Evolutionary conservation across 1,140 invertebrate genomes (phyloP), one percentile per base, ranked within the genome.

Genomic region (Macrobrachium nipponense): DNA sequence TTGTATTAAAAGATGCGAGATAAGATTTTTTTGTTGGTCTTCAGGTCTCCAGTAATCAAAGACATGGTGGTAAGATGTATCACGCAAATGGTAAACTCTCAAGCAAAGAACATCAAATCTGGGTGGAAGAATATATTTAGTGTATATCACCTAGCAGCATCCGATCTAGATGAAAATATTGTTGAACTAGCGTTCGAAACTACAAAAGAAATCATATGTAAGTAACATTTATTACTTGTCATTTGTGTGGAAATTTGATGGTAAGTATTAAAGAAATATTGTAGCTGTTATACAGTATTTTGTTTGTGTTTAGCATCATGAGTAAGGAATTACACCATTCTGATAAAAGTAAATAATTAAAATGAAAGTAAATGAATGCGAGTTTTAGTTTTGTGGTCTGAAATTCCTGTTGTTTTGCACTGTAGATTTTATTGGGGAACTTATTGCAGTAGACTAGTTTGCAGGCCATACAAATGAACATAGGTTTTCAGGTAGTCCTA

Each of bases 111-210:
- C 90, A 99, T 99, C 70, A 95, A 96, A 89, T 99, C 98, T 3
- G 99, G 99, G 64, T 99, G 99, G 99, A 99, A 99, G 92, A 99
- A 99, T 91, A 99, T 99, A 87, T 99, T 99, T 90, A 98, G 97
- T 82, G 98, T 99, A n/a, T 99, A 99, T 91, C 98, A 99, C 91
- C 93, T 99, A 86, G 98, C 98, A 7, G 98, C 98, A 2, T 95
- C 97, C 17, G 98, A 99, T 92, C 95, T 96, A 89, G 97, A 99
- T 91, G 96, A 98, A 90, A 95, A 95, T 0, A 98, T 99, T 88
- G 98, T 99, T 1, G 98, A 99, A 89, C 92, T 99, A 89, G 98
- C 98, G 79, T 99, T 99, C 92, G 96, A 97, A 90, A 99, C 98
- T 68, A 99, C 98, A 0, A 96, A 96, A 23, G 97, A 98, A 93